Percentiles rank a stretch among this genome's conserved stretches.
Evolutionary conservation across 2,113 vertebrate genomes (phyloP).

Genomic region (Bos javanicus): DNA sequence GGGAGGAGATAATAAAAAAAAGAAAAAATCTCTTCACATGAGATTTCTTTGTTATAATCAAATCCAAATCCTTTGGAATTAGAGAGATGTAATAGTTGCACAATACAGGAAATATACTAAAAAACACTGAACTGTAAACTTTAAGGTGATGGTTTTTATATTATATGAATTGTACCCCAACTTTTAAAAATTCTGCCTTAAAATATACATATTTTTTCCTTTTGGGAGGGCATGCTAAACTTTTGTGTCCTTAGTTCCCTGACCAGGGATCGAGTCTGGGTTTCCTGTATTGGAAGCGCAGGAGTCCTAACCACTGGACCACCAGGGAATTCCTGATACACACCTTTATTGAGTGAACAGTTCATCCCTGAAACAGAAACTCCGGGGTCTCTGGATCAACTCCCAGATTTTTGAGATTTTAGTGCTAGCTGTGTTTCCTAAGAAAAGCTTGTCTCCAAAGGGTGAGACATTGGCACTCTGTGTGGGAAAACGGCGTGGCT

Average conservation of each 20-base stretch:
- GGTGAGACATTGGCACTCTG: background rate
- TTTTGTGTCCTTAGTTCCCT: background rate
- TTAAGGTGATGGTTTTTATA: background rate
- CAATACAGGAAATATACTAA: background rate
- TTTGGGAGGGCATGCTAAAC: background rate
- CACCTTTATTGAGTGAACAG: background rate
- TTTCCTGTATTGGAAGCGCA: background rate
- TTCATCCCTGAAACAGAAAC: background rate
- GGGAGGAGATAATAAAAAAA: background rate
- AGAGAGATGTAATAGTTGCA: background rate
- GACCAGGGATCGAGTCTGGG: background rate
- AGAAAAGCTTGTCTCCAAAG: background rate
- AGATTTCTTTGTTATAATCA: background rate
- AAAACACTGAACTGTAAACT: background rate
- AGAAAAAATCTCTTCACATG: background rate
- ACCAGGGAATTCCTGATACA: background rate
- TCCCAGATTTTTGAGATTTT: background rate
- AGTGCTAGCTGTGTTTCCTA: background rate
- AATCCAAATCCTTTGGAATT: background rate
- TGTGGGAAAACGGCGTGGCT: conserved; percentile 29
- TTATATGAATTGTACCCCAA: background rate
- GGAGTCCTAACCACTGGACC: background rate
- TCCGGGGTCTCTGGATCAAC: background rate
- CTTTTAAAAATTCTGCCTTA: background rate
- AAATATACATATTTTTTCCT: background rate